Base-by-base conservation (phyloP, 2,113 vertebrate genomes). In the Willisornis vidua region DNA sequence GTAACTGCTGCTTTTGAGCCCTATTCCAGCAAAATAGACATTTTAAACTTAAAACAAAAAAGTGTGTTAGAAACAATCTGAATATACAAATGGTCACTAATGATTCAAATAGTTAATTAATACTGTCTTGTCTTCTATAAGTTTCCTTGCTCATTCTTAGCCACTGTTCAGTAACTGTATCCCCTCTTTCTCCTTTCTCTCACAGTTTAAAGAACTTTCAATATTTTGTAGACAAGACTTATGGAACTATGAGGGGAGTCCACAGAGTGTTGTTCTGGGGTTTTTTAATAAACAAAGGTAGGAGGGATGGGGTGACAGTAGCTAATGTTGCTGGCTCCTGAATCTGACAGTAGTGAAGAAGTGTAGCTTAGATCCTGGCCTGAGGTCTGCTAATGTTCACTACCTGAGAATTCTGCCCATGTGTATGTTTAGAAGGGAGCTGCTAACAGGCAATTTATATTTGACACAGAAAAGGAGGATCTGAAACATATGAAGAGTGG, bases 161-260 rank as follows among this genome's bases (percentile, higher is more conserved):
- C 11, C 17, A 26, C 41, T 55, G 59, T 33, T 41, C 29, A 14
- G 2, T 3, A 28, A 26, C 75, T 43, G 46, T 6, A 3, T 5
- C n/a, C 15, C 3, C 7, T 18, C 46, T 33, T 45, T 29, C 25
- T 49, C 14, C 26, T 45, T 59, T 46, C 22, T 29, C 0, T 0
- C 12, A 25, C 55, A 49, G 3, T 82, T 67, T 55, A 67, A 75
- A 79, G 43, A 83, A 26, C 19, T 57, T 75, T 8, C 14, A 92
- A 3, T 9, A 29, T 75, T 79, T 61, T 58, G 12, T 11, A 45
- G 33, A 43, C 20, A 59, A 76, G 55, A 74, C 25, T n/a, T 24
- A 85, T 35, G 26, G 19, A 81, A 80, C 12, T 0, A 0, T 51
- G 22, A 73, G 7, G 4, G 2, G 5, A 79, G 10, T n/a, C 39